Evolutionary conservation across 2,888 invertebrate genomes (phyloP).

Genomic region (Oxyscelio sp.): DNA sequence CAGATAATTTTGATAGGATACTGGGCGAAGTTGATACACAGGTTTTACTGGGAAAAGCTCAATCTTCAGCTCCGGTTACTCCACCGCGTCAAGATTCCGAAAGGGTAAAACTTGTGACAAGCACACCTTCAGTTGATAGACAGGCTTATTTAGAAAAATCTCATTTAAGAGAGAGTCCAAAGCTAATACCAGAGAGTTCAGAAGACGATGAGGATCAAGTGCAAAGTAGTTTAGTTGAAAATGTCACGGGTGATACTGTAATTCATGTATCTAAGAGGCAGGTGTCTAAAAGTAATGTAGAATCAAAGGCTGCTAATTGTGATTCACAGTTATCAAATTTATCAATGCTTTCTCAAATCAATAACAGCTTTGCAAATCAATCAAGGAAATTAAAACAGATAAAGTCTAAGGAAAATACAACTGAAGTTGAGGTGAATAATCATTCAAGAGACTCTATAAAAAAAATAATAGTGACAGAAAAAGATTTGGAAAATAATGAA

Average conservation of each 20-base stretch:
- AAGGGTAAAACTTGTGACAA: neutral
- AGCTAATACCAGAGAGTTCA: constrained; percentile 7
- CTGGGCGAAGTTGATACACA: constrained; percentile 53
- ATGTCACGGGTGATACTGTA: constrained; percentile 32
- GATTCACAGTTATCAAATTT: neutral
- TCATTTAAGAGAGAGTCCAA: neutral
- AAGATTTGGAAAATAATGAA: no score
- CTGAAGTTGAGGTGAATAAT: neutral
- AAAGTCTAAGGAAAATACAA: neutral
- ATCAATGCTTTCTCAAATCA: constrained; percentile 17
- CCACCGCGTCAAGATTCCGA: neutral
- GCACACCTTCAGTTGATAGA: constrained; percentile 3
- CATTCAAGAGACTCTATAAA: neutral
- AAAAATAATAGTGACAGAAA: no score
- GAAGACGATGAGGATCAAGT: constrained; percentile 51
- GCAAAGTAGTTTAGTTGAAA: constrained; percentile 32
- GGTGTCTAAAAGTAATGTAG: neutral
- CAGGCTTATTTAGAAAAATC: constrained; percentile 6
- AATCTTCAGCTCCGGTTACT: neutral
- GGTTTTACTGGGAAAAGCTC: constrained; percentile 18
- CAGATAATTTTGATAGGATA: constrained; percentile 47
- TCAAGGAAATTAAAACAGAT: no score
- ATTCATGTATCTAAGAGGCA: constrained; percentile 22
- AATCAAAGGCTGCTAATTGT: neutral
- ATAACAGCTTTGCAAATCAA: constrained; percentile 6